Base-by-base conservation (phyloP, 2,888 invertebrate genomes). In the Leptinotarsa juncta region DNA sequence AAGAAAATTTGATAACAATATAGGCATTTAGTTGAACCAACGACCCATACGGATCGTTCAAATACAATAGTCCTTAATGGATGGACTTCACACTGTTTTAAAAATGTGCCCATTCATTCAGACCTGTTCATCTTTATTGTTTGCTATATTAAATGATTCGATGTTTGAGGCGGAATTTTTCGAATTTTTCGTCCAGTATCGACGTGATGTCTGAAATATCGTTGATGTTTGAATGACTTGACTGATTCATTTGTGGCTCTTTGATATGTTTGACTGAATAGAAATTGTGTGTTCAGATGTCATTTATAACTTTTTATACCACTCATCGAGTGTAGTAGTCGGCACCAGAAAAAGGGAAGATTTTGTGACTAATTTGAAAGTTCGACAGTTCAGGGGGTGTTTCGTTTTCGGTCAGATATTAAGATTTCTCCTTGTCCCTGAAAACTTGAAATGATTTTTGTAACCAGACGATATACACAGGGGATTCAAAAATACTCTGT, bases 31-130 rank as follows among this genome's bases (percentile, higher is more conserved):
- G 78, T 65, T 73, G 77, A 77, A 79, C 72, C 80, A 78, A 79
- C 78, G 81, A 79, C 81, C 80, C 83, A 82, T 74, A 79, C 79
- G 81, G 81, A 80, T 80, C 78, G 76, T 75, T 80, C 81, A 79
- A 71, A 77, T 78, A 83, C 83, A 83, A 83, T 82, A 82, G 81
- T 82, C 80, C 80, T 83, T 86, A 85, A 85, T 85, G 84, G 85
- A 83, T 84, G 81, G 87, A 86, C 86, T 87, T 87, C 87, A 87
- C 86, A 87, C 87, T 87, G 87, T 87, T 87, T 87, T 83, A 86
- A 85, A 87, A 87, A 87, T 87, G 87, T 84, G 87, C 86, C 86
- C 87, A 87, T 87, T 87, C 87, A 87, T 83, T 80, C 72, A 74
- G 72, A 73, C 77, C 75, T 74, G 74, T 77, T 78, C 76, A 76